phyloP scores from a whole-genome alignment of 2,113 vertebrate genomes.

The Mola mola region DNA sequence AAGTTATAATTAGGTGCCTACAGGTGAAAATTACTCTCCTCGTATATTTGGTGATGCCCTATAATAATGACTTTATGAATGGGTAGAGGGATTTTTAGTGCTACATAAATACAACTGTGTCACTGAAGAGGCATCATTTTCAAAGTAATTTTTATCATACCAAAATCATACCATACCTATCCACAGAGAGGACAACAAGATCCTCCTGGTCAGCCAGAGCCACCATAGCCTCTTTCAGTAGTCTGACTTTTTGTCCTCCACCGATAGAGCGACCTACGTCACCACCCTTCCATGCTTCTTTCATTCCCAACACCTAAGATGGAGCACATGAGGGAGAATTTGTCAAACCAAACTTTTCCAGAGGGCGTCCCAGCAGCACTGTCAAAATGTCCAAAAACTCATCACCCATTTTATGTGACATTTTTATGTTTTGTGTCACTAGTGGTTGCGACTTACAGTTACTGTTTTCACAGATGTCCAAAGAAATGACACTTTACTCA shows the following conservation, averaged over 20 bases:
- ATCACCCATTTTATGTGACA: no score
- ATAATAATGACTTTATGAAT: conserved; percentile 63
- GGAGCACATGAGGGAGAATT: conserved; percentile 2
- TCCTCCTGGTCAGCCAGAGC: conserved; percentile 86
- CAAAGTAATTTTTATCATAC: conserved; percentile 50
- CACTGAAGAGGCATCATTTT: conserved; percentile 18
- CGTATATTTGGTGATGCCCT: no score
- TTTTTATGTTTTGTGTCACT: no score
- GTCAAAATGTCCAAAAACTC: not conserved
- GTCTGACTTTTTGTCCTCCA: conserved; percentile 94
- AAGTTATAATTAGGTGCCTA: conserved; percentile 57
- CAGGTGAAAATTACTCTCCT: conserved; percentile 48
- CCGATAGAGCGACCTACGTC: conserved; percentile 90
- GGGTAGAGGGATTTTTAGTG: conserved; percentile 17
- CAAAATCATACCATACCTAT: conserved; percentile 85
- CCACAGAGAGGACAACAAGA: conserved; percentile 89
- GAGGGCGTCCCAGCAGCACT: not conserved
- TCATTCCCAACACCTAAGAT: conserved; percentile 91
- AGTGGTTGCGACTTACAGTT: no score
- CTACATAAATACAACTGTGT: conserved; percentile 28
- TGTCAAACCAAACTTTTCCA: not conserved
- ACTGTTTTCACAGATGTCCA: no score
- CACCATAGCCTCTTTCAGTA: conserved; percentile 90
- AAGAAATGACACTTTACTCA: no score
- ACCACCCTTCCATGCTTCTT: conserved; percentile 91